Evolutionary conservation across 1,140 invertebrate species (phyloP), one percentile per base, ranked within the genome.

Genomic region (Bombus breviceps): DNA sequence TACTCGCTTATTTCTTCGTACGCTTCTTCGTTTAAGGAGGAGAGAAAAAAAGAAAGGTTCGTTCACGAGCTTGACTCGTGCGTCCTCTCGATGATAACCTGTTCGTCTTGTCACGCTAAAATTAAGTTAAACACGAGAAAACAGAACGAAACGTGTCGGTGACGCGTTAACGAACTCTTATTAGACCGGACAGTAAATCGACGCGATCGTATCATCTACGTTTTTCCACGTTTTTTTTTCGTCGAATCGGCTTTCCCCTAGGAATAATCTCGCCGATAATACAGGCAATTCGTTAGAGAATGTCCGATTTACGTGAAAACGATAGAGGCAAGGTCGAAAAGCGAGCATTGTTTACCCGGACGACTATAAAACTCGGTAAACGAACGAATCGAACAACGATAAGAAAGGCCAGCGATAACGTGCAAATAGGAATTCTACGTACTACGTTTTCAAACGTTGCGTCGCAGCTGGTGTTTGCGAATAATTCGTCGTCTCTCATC

Each of bases 321-420:
- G 47, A 72, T 39, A 80, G 69, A 15, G 8, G 10, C 12, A 3
- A 6, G 25, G 39, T 77, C 59, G 57, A 69, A 69, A 75, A 64
- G 66, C 69, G 71, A 82, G 43, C 53, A 73, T 41, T 25, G n/a
- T 64, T 76, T 43, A n/a, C 18, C 22, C 41, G n/a, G 57, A 83
- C 32, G 80, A 47, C 41, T 28, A 37, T 37, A 41, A 39, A 32
- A 74, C 53, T 53, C 34, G 75, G 62, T 28, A 72, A 86, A 88
- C 74, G 69, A 88, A 88, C 69, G 66, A 39, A 15, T 72, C 53
- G 66, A 34, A 83, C n/a, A 43, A 75, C 64, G 88, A 88, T 89
- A 88, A 85, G 68, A 53, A 34, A 59, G 37, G 13, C 18, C 1
- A 32, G 0, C 1, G 28, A 34, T 37, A 66, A 81, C 81, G 73